Percentiles rank a stretch among this genome's conserved stretches.
Conservation (phyloP, 2,797 vertebrate genomes). For the Ceryle rudis region DNA sequence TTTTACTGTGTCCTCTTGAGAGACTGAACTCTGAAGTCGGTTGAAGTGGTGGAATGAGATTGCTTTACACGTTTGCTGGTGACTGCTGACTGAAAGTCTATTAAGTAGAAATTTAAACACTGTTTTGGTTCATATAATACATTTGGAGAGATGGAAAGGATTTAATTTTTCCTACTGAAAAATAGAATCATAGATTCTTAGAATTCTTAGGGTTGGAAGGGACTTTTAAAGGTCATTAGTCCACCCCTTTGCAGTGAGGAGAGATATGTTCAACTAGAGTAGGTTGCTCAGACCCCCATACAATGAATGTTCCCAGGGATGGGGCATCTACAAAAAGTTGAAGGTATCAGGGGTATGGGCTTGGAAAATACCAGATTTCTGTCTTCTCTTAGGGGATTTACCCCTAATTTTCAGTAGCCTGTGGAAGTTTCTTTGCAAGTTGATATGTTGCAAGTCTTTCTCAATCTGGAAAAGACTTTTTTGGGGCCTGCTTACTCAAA, state of each 20-base stretch:
- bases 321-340: neutral
- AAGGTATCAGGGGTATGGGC: neutral
- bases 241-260: neutral
- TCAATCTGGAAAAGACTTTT: neutral
- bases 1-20: neutral
- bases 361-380: neutral
- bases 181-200: neutral
- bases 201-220: neutral
- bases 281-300: neutral
- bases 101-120: neutral
- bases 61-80: neutral
- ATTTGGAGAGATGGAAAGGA: neutral
- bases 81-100: neutral
- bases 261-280: neutral
- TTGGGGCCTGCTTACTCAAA: neutral
- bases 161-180: neutral
- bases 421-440: neutral
- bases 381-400: accelerated
- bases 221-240: neutral
- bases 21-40: neutral
- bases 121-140: neutral
- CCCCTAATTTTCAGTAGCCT: neutral
- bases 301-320: neutral
- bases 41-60: neutral
- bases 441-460: neutral